Evolutionary conservation across 1,140 invertebrate genomes (phyloP), one percentile per base, ranked within the genome.

Genomic region (Pseudomyrmex flavicornis): DNA sequence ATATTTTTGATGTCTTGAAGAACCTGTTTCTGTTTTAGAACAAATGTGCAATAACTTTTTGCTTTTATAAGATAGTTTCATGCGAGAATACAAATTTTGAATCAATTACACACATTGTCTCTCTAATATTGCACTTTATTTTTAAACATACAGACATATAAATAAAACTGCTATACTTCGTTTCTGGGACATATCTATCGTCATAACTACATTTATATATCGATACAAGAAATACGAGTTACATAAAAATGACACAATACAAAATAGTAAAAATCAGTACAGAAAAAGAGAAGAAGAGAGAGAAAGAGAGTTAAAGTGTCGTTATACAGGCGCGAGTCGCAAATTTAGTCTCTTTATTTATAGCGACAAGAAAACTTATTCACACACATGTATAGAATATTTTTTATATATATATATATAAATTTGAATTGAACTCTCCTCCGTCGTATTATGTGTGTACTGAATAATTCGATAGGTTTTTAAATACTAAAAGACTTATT

Each of bases 251-350:
- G 69, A 88, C 69, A 85, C 44, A 88, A 90, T 91, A 91, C 84
- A 90, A 91, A 90, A 90, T 84, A 89, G 90, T 90, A 90, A 89
- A 90, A 90, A 90, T 90, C 82, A 91, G 76, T 91, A 89, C 82
- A 72, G 88, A 89, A 90, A 89, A 5, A 35, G 35, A 35, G 26
- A 26, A 26, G 35, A 5, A 35, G 35, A 35, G 35, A 35, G 35
- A 35, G 35, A 7, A 35, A 35, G 86, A 90, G 88, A 90, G 63
- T 90, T 50, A 80, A 61, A 90, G 74, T 88, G 69, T 90, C 80
- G 52, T 82, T 88, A 80, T 75, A 82, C 52, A 89, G 48, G 54
- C 79, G 83, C 73, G 62, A 82, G 62, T 87, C 80, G 75, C 62
- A 54, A 86, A 62, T 75, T 70, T 65, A 52, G 63, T 48, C 17